phyloP scores from a whole-genome alignment of 2,113 vertebrate species.

The Hyperoodon ampullatus region DNA sequence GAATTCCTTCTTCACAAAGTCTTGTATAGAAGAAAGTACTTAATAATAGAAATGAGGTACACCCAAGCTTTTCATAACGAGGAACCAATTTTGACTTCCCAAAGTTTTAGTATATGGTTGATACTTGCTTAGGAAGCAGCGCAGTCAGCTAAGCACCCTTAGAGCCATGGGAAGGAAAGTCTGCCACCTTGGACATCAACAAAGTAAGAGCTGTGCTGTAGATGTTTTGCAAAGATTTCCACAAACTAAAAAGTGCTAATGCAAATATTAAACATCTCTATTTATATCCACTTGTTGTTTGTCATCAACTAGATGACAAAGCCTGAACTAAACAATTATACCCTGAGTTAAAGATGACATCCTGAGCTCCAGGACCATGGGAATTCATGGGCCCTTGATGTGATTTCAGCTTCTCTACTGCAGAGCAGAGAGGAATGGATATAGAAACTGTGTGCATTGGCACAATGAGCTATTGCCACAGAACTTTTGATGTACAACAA shows the following conservation, averaged over 20 bases:
- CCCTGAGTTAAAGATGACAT: background rate
- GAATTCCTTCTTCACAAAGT: background rate
- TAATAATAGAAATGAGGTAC: slow-evolving; percentile 16
- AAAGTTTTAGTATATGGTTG: background rate
- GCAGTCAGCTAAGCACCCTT: background rate
- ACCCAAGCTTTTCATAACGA: background rate
- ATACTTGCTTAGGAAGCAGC: background rate
- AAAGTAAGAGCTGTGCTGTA: background rate
- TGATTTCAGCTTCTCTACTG: background rate
- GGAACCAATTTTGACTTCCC: background rate
- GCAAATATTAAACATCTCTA: background rate
- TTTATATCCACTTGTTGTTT: background rate
- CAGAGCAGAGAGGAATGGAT: background rate
- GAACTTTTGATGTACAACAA: background rate
- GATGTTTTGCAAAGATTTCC: background rate
- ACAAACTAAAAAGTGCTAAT: background rate
- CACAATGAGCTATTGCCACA: background rate
- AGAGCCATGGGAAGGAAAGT: background rate
- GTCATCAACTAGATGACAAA: background rate
- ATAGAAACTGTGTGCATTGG: background rate
- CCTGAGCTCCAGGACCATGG: background rate
- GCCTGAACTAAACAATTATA: background rate
- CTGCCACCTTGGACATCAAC: background rate
- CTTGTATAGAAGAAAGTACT: background rate
- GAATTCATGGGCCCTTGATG: background rate